Percentiles rank a stretch among this genome's conserved stretches.
These are phyloP conservation scores for Poecile atricapillus DNA, from an alignment of 2,113 vertebrate species.

Conservation along the genomic window DNA sequence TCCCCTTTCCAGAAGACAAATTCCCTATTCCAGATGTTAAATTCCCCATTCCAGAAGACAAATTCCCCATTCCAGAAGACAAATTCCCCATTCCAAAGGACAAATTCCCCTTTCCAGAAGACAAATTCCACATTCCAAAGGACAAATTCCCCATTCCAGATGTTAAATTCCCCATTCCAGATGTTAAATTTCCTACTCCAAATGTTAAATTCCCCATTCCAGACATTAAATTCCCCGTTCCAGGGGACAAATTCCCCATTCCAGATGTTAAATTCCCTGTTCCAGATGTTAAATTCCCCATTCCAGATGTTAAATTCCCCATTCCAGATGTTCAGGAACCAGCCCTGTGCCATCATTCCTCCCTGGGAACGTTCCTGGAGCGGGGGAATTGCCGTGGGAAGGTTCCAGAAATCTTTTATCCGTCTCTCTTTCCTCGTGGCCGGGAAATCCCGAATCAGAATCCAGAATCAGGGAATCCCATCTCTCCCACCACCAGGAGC, in stretches of 20 bases:
- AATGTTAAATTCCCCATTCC: too few relatives aligned
- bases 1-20: too few relatives aligned
- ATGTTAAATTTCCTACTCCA: too few relatives aligned
- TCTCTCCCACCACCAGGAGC: accelerated
- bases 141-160: too few relatives aligned
- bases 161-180: not conserved
- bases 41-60: not conserved
- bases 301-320: not conserved
- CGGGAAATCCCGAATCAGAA: not conserved
- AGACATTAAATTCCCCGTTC: too few relatives aligned
- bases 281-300: too few relatives aligned
- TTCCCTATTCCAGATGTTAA: too few relatives aligned
- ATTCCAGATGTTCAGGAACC: not conserved
- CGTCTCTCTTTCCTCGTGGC: not conserved
- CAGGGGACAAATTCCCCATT: too few relatives aligned
- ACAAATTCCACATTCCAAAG: too few relatives aligned
- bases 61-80: not conserved
- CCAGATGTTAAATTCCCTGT: too few relatives aligned
- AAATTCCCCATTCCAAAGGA: too few relatives aligned
- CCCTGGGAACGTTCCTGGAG: accelerated
- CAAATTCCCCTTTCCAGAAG: not conserved
- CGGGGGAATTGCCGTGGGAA: not conserved
- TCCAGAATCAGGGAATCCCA: not conserved
- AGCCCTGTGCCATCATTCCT: not conserved
- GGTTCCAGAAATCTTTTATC: accelerated